phyloP scores from a whole-genome alignment of 2,888 invertebrate genomes.

The Drosophila borealis region DNA sequence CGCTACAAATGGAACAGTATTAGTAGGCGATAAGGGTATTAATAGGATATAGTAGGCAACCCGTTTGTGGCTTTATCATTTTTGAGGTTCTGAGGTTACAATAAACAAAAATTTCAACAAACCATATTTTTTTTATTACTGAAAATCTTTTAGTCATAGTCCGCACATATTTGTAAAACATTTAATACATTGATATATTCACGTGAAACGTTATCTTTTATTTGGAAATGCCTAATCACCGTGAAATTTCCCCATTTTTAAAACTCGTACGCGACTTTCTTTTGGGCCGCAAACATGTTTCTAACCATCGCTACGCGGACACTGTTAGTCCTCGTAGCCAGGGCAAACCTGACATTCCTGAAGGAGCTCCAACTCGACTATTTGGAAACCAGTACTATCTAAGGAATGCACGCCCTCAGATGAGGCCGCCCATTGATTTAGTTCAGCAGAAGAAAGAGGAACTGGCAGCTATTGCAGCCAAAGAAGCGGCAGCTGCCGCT shows the following conservation, averaged over 20 bases:
- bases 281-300: conserved; percentile 52
- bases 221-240: conserved; percentile 50
- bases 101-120: too few species aligned
- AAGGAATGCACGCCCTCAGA: conserved; percentile 47
- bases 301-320: conserved; percentile 48
- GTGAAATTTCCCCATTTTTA: conserved; percentile 59
- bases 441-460: conserved; percentile 34
- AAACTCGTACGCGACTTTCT: conserved; percentile 59
- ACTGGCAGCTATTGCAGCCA: background rate
- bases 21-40: background rate
- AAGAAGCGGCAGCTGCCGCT: conserved; percentile 6
- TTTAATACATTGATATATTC: background rate
- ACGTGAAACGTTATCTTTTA: background rate
- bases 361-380: background rate
- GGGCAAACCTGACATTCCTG: conserved; percentile 1
- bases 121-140: too few species aligned
- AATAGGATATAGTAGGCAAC: too few species aligned
- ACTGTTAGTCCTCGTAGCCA: conserved; percentile 25
- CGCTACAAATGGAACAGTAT: background rate
- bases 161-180: background rate
- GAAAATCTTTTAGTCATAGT: conserved; percentile 1
- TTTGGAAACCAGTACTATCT: conserved; percentile 36
- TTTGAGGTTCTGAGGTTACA: too few species aligned
- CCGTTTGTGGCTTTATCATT: too few species aligned
- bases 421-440: conserved; percentile 52